These are phyloP conservation scores for Orius laevigatus DNA, from an alignment of 1,140 invertebrate genomes.

Conservation along the genomic window DNA sequence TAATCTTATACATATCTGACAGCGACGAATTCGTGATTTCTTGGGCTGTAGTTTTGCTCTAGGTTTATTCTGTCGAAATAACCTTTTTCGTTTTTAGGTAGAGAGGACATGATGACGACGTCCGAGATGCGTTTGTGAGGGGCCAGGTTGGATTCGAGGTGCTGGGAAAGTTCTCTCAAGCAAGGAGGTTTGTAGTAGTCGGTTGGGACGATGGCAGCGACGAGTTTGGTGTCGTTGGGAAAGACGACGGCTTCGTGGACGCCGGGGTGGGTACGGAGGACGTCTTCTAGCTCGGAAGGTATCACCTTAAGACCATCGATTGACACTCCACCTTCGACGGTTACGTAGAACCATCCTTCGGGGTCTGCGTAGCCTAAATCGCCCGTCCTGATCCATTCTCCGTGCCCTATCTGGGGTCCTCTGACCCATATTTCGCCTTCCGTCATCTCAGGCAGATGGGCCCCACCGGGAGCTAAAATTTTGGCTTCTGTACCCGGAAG, in stretches of 20 bases:
- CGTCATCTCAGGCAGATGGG: neutral
- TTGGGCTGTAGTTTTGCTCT: constrained; percentile 2
- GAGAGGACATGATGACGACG: constrained; percentile 6
- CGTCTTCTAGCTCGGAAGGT: neutral
- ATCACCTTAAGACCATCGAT: constrained; percentile 4
- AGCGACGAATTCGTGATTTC: constrained; percentile 1
- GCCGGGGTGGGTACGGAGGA: neutral
- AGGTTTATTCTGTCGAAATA: constrained; percentile 5
- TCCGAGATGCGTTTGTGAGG: constrained; percentile 6
- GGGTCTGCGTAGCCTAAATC: constrained; percentile 1
- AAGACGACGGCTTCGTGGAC: constrained; percentile 5
- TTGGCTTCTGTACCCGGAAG: constrained; percentile 3
- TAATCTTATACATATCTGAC: neutral
- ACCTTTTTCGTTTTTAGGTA: constrained; percentile 2
- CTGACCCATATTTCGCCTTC: constrained; percentile 4
- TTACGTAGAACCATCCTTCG: constrained; percentile 3
- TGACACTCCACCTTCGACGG: constrained; percentile 3
- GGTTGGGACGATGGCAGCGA: constrained; percentile 1
- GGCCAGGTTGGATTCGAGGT: constrained; percentile 1
- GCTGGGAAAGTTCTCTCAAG: neutral
- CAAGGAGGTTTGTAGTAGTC: constrained; percentile 2
- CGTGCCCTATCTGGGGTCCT: constrained; percentile 4
- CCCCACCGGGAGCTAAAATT: neutral
- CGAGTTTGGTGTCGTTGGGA: neutral
- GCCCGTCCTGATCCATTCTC: neutral